Evolutionary conservation across 2,888 invertebrate species (phyloP).

Genomic region (Cryptocheilus praepositus): DNA sequence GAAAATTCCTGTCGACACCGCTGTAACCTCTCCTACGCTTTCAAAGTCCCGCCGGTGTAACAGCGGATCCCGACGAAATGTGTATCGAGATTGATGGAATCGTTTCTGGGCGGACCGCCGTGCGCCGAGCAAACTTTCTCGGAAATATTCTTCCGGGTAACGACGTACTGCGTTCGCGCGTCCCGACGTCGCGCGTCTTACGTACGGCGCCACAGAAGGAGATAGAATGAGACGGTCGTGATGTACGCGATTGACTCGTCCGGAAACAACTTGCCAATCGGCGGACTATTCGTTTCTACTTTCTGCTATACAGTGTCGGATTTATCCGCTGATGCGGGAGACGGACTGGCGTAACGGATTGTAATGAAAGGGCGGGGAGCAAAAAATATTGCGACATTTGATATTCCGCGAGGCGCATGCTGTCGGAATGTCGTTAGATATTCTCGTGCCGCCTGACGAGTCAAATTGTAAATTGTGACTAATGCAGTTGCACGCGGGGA

Average conservation of each 20-base stretch:
- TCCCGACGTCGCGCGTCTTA: too few species aligned
- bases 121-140: conserved; percentile 1
- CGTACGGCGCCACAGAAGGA: too few species aligned
- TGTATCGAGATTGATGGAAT: conserved; percentile 19
- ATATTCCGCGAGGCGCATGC: background rate
- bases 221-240: too few species aligned
- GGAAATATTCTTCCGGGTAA: conserved; percentile 9
- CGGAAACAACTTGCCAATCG: too few species aligned
- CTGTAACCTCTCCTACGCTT: conserved; percentile 35
- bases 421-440: conserved; percentile 4
- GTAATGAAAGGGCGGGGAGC: too few species aligned
- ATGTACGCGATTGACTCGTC: too few species aligned
- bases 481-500: background rate
- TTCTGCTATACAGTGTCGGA: background rate
- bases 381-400: background rate
- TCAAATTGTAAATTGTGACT: conserved; percentile 10
- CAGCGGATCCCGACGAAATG: conserved; percentile 13
- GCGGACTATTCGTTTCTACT: too few species aligned
- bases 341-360: too few species aligned
- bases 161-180: too few species aligned
- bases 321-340: background rate
- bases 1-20: conserved; percentile 47
- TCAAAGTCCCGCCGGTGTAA: conserved; percentile 12
- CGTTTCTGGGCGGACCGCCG: conserved; percentile 9
- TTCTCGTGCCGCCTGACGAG: conserved; percentile 5